Conservation (phyloP, 2,113 vertebrate genomes). For the Sylvilagus bachmani region DNA sequence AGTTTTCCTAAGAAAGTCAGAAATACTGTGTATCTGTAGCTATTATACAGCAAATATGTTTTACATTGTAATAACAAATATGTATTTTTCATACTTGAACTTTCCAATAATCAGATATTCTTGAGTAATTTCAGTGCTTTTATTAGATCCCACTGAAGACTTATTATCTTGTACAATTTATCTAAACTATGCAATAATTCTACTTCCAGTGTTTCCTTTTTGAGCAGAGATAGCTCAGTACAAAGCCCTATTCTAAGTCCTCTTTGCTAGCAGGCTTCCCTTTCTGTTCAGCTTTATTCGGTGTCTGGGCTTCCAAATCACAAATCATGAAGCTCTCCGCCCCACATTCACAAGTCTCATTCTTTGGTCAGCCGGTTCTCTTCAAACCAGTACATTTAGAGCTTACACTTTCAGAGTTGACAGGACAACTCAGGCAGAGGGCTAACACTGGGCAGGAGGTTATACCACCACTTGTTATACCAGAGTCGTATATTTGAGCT, state of each 20-base stretch:
- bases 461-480: too few relatives aligned
- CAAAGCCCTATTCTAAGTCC: neutral
- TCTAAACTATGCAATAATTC: slow-evolving; percentile 28
- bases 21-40: neutral
- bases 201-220: slow-evolving; percentile 33
- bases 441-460: too few relatives aligned
- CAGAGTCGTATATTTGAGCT: too few relatives aligned
- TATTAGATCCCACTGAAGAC: slow-evolving; percentile 23
- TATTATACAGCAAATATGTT: slow-evolving; percentile 58
- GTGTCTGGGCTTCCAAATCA: neutral
- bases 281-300: neutral
- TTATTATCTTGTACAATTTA: slow-evolving; percentile 44
- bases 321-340: neutral
- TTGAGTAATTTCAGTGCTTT: slow-evolving; percentile 49
- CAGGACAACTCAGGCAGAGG: neutral
- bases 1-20: slow-evolving; percentile 39
- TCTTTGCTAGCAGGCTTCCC: neutral
- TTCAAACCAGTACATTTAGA: neutral
- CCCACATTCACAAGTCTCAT: rapidly evolving
- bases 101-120: slow-evolving; percentile 57
- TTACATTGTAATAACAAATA: slow-evolving; percentile 59
- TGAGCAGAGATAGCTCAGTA: neutral
- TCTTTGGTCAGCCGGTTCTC: neutral
- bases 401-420: neutral
- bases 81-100: slow-evolving; percentile 45